These are phyloP conservation scores for Desoria tigrina DNA, from an alignment of 2,888 invertebrate species.

Conservation along the genomic window DNA sequence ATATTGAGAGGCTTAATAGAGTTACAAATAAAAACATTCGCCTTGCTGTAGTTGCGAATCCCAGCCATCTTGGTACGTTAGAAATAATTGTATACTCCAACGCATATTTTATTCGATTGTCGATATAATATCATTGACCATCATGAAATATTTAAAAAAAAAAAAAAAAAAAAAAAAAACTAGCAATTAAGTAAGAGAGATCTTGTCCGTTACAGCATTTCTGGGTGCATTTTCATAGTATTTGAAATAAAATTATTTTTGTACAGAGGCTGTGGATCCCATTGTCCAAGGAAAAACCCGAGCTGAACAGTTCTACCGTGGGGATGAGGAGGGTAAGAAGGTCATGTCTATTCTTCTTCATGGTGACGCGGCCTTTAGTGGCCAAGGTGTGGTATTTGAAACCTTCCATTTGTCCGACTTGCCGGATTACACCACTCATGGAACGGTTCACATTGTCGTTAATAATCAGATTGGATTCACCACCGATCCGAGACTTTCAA, in stretches of 20 bases:
- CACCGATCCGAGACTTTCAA: conserved; percentile 81
- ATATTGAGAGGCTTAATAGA: conserved; percentile 86
- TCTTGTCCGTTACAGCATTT: too few relatives aligned
- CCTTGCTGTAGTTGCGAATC: conserved; percentile 86
- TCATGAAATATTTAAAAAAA: too few relatives aligned
- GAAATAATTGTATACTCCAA: too few relatives aligned
- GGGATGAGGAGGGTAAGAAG: conserved; percentile 88
- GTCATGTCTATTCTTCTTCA: conserved; percentile 92
- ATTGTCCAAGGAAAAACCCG: conserved; percentile 93
- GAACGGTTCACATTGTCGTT: conserved; percentile 89
- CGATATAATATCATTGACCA: too few relatives aligned
- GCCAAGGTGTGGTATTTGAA: conserved; percentile 94
- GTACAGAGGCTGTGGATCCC: conserved; percentile 83
- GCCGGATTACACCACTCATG: conserved; percentile 91
- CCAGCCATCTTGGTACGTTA: conserved; percentile 73
- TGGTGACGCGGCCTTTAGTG: conserved; percentile 93
- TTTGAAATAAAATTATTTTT: neutral
- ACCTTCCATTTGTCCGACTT: conserved; percentile 93
- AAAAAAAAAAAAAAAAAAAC: too few relatives aligned
- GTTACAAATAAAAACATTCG: conserved; percentile 89
- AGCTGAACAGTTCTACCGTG: conserved; percentile 93
- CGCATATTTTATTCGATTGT: too few relatives aligned
- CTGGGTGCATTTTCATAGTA: too few relatives aligned
- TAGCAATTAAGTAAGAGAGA: too few relatives aligned
- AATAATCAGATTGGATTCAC: conserved; percentile 98